These are phyloP conservation scores for Ornithorhynchus anatinus DNA, from an alignment of 2,113 vertebrate genomes.

Conservation along the genomic window DNA sequence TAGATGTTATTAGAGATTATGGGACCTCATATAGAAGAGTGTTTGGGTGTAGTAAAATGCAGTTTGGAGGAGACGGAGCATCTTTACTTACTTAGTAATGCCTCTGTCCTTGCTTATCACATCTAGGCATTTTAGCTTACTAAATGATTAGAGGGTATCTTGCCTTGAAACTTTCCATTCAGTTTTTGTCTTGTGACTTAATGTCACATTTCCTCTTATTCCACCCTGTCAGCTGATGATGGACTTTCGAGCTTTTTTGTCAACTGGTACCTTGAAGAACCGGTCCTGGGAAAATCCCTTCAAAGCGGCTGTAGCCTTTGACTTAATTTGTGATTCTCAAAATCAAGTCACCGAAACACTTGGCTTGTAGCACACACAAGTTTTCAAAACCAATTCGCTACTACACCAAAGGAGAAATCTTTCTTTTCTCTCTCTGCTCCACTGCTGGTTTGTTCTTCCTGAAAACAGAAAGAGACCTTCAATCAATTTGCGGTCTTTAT, in stretches of 20 bases:
- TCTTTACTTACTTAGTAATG: too few species aligned
- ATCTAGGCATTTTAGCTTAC: neutral
- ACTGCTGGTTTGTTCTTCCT: too few species aligned
- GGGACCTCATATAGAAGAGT: too few species aligned
- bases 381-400: neutral
- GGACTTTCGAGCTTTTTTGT: slow-evolving; percentile 25
- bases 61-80: too few species aligned
- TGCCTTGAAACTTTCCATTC: neutral
- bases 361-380: slow-evolving; percentile 2
- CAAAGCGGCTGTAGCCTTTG: slow-evolving; percentile 46
- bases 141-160: slow-evolving; percentile 10
- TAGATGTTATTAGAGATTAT: too few species aligned
- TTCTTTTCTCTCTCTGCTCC: too few species aligned
- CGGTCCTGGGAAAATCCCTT: slow-evolving; percentile 45
- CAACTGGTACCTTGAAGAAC: slow-evolving; percentile 30
- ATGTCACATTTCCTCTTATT: slow-evolving; percentile 49
- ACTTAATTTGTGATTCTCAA: slow-evolving; percentile 16
- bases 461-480: too few species aligned
- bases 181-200: slow-evolving; percentile 39
- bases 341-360: neutral
- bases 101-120: neutral
- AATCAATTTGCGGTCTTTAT: too few species aligned
- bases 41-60: too few species aligned
- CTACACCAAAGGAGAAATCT: neutral
- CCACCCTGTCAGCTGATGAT: slow-evolving; percentile 47